Conservation (phyloP, 2,888 invertebrate genomes). For the Boloria euphrosyne region DNA sequence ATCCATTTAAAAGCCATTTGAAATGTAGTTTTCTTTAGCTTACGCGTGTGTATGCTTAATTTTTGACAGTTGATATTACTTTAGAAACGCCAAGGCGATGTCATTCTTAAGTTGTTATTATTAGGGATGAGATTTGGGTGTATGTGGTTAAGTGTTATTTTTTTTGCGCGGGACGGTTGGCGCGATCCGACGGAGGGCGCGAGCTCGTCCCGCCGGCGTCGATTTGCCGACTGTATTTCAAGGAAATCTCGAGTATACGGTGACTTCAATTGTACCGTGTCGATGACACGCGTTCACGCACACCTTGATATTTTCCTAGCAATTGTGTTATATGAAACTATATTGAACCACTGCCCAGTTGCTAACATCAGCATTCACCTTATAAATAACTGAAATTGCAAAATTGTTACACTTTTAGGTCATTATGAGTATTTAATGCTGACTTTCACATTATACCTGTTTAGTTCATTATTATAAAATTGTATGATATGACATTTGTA, state of each 20-base stretch:
- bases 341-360: constrained; percentile 37
- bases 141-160: constrained; percentile 63
- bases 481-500: constrained; percentile 44
- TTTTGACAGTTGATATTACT: constrained; percentile 83
- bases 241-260: constrained; percentile 66
- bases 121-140: constrained; percentile 71
- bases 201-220: constrained; percentile 60
- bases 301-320: constrained; percentile 26
- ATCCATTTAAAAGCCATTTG: constrained; percentile 72
- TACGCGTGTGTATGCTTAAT: constrained; percentile 79
- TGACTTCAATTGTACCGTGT: constrained; percentile 55
- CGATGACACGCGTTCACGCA: constrained; percentile 48
- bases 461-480: constrained; percentile 28
- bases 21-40: constrained; percentile 75
- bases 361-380: constrained; percentile 38
- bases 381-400: constrained; percentile 26
- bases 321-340: constrained; percentile 25
- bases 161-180: constrained; percentile 71
- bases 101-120: constrained; percentile 57
- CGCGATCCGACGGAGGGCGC: constrained; percentile 64
- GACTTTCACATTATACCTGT: constrained; percentile 57
- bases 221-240: constrained; percentile 64
- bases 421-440: constrained; percentile 51
- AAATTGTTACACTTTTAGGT: constrained; percentile 47
- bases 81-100: constrained; percentile 58